Base-by-base conservation (phyloP, 2,113 vertebrate genomes). In the Suricata suricatta region DNA sequence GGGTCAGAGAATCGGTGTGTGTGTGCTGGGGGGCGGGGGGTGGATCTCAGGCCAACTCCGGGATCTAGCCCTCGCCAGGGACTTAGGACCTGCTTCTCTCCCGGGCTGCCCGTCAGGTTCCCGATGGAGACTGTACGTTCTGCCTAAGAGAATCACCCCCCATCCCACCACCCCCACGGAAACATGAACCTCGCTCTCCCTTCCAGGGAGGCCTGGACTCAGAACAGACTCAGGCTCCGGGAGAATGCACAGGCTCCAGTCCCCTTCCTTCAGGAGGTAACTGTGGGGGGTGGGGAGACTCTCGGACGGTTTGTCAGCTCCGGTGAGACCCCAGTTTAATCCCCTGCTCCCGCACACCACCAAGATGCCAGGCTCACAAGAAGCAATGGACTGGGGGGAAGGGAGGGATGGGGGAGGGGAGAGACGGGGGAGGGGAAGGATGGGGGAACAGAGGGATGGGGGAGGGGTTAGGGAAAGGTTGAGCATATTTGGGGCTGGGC, bases 331-430 rank as follows among this genome's bases (percentile, higher is more conserved):
- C 52, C 17, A 3, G 31, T 44, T 64, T 47, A 29, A 35, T 77
- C 52, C 16, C 29, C 27, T 16, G 29, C 23, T 21, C 41, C 23
- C 23, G 9, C 1, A 7, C 2, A 21, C n/a, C 33, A 19, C 47
- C 33, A 33, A 54, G 74, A 68, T 15, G 44, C 44, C 38, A 33
- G 8, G 50, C 25, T 9, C 63, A n/a, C 76, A 29, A n/a, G 7
- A 76, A 82, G 63, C 4, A 4, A 41, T 6, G 47, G 31, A 63
- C 35, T 2, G 17, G n/a, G 50, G 14, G 13, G 5, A 57, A 17
- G 4, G 63, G 60, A 11, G 31, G 21, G 2, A 0, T 0, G 38
- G 35, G 0, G 3, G 19, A 7, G n/a, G n/a, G n/a, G n/a, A n/a
- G n/a, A n/a, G n/a, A n/a, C n/a, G n/a, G 50, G 14, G 13, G 5